Evolutionary conservation across 1,140 invertebrate genomes (phyloP).

Genomic region (Idris sp.): DNA sequence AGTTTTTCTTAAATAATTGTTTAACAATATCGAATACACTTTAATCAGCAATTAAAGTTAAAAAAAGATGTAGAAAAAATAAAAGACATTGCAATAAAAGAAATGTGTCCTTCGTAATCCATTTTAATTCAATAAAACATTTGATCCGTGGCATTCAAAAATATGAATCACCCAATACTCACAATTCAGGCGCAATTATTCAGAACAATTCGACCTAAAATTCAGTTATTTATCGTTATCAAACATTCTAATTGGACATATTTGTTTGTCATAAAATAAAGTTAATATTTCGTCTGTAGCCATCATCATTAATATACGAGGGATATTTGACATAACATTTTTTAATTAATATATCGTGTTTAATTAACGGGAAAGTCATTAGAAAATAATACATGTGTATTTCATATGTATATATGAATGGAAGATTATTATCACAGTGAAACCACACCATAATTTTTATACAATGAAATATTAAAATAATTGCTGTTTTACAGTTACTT

Average conservation of each 20-base stretch:
- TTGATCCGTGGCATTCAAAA: conserved; percentile 5
- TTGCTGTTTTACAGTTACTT: not conserved
- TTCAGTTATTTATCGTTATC: too few relatives aligned
- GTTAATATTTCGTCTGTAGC: not conserved
- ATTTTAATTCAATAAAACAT: conserved; percentile 33
- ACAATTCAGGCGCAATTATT: too few relatives aligned
- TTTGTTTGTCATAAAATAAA: too few relatives aligned
- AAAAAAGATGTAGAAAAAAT: too few relatives aligned
- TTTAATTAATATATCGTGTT: conserved; percentile 27
- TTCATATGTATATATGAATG: conserved; percentile 3
- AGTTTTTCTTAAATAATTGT: too few relatives aligned
- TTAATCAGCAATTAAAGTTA: not conserved
- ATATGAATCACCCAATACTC: conserved; percentile 10
- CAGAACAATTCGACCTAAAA: too few relatives aligned
- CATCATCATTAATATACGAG: conserved; percentile 1
- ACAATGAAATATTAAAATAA: not conserved
- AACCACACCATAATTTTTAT: conserved; percentile 2
- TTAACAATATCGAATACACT: too few relatives aligned
- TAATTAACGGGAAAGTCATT: conserved; percentile 16
- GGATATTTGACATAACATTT: conserved; percentile 1
- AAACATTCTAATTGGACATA: conserved; percentile 1
- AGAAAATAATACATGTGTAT: not conserved
- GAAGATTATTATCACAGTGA: conserved; percentile 19
- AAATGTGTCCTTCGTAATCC: conserved; percentile 23
- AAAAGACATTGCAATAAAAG: too few relatives aligned